These are phyloP conservation scores for Psephotus haematonotus DNA, from an alignment of 2,113 vertebrate genomes.

Conservation along the genomic window DNA sequence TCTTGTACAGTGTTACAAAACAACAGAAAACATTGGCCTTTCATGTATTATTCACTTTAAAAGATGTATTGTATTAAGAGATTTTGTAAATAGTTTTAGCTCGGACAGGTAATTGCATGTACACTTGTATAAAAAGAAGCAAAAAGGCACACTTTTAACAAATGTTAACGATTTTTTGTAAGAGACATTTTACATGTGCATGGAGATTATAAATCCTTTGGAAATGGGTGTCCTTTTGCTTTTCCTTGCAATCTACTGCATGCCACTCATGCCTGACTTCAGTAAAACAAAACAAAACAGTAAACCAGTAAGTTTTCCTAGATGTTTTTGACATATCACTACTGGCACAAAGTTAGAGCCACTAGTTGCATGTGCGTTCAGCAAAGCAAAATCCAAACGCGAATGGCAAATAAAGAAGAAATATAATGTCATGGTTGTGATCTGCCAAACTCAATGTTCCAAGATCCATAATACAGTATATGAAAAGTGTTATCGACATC, in stretches of 20 bases:
- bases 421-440: not conserved
- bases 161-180: slow-evolving; percentile 81
- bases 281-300: slow-evolving; percentile 51
- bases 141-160: slow-evolving; percentile 74
- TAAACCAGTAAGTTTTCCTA: slow-evolving; percentile 54
- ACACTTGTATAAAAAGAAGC: slow-evolving; percentile 77
- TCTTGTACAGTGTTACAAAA: slow-evolving; percentile 82
- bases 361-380: slow-evolving; percentile 47
- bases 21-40: slow-evolving; percentile 82
- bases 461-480: slow-evolving; percentile 30
- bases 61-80: slow-evolving; percentile 82
- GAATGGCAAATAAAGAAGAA: slow-evolving; percentile 34
- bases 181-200: slow-evolving; percentile 70
- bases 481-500: slow-evolving; percentile 48
- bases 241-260: slow-evolving; percentile 65
- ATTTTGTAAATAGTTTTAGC: slow-evolving; percentile 86
- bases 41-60: slow-evolving; percentile 85
- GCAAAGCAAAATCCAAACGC: slow-evolving; percentile 54
- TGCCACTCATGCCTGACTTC: slow-evolving; percentile 68
- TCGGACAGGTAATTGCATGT: slow-evolving; percentile 77
- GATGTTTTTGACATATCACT: slow-evolving; percentile 50
- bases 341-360: slow-evolving; percentile 14
- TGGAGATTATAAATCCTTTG: slow-evolving; percentile 48
- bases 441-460: slow-evolving; percentile 28
- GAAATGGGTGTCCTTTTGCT: slow-evolving; percentile 46